Evolutionary conservation across 1,140 invertebrate genomes (phyloP), one percentile per base, ranked within the genome.

Genomic region (Drosophila mojavensis): DNA sequence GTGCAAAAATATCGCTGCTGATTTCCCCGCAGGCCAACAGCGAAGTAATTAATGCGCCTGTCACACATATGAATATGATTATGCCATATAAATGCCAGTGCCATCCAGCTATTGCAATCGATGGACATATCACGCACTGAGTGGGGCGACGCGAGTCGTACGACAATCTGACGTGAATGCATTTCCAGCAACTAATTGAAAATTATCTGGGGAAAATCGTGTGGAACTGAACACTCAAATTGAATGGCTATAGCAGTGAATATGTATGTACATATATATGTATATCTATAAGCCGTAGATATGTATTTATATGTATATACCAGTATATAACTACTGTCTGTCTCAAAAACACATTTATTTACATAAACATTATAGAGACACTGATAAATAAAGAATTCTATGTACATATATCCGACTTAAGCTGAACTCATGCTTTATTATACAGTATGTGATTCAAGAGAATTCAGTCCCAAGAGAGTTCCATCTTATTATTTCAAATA

Each of bases 21-120:
- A 84, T 84, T 84, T 84, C 81, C 81, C 81, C 45, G 73, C 51
- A 71, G 81, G 53, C 74, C n/a, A 20, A 53, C 15, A 47, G 39
- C 50, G 24, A 39, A 39, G 81, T 85, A 84, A 84, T 84, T 84
- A 84, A 78, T 79, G 75, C 53, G 64, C 28, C 61, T 41, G 20
- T 41, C 61, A 50, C 53, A 54, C 28, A 60, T 74, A 65, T 81
- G 63, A 76, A 82, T 81, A 68, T 82, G 69, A 81, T 70, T 70
- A 64, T 58, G 13, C n/a, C 24, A 48, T 48, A 65, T 51, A 56
- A 71, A 65, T 71, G 68, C 45, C 54, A 67, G 58, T 67, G 54
- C 64, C 45, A 58, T 24, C 17, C 30, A 36, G 28, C 24, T 39
- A 48, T 41, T 36, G 41, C 45, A 70, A 64, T 56, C 67, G 43